Conservation (phyloP, 2,113 vertebrate genomes). For the Raja brachyura region DNA sequence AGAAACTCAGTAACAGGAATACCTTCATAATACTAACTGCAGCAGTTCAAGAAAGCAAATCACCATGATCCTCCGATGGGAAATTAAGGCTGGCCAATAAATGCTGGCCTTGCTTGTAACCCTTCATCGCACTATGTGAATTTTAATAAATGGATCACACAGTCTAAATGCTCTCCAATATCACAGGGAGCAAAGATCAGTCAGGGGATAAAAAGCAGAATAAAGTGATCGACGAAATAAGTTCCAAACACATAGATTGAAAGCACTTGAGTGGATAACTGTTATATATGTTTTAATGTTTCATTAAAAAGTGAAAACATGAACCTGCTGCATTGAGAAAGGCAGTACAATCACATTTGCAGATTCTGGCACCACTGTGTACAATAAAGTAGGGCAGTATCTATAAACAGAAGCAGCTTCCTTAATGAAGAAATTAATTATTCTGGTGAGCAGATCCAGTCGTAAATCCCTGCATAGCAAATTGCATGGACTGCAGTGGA, state of each 20-base stretch:
- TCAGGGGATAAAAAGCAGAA: neutral
- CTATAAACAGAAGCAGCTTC: neutral
- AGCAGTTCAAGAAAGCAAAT: no score
- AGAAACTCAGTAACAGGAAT: no score
- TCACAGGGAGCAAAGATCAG: neutral
- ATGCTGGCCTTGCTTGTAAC: no score
- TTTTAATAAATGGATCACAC: neutral
- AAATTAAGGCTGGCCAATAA: no score
- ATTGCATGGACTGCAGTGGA: slow-evolving; percentile 36
- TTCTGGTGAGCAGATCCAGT: neutral
- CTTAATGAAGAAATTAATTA: neutral
- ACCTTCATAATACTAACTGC: no score
- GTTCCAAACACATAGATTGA: neutral
- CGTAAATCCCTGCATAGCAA: neutral
- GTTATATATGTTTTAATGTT: neutral
- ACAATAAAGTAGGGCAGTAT: neutral
- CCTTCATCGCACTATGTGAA: no score
- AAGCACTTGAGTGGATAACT: neutral
- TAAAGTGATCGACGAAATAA: neutral
- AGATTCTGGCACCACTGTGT: neutral
- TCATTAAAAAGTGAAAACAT: neutral
- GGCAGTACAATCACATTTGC: neutral
- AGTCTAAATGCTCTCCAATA: neutral
- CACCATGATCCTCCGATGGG: no score
- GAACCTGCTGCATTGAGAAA: neutral